Evolutionary conservation across 35 echinoderm and acorn worm species (phyloP), one percentile per base, ranked within the genome.

Genomic region (Ophiothrix spiculata): DNA sequence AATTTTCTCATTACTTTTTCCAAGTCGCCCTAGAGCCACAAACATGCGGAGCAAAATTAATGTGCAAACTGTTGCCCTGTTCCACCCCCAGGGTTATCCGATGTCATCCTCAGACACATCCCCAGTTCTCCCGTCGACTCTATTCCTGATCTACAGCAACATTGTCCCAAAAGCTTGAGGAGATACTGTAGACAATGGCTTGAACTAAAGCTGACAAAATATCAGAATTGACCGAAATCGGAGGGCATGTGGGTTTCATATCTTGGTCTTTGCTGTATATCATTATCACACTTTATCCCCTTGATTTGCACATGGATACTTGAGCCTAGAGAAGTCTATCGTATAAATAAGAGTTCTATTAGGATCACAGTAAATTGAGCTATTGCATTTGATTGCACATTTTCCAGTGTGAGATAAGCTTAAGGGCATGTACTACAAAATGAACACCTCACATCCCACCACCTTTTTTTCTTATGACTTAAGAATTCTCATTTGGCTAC

Each of bases 341-440:
- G 42, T 49, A 4, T 25, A 25, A n/a, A 15, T 15, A 12, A 28
- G 1, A 69, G 60, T 69, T 69, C 60, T 69, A 69, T 69, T n/a
- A n/a, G n/a, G n/a, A n/a, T n/a, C n/a, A n/a, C n/a, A n/a, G 60
- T 69, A 69, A 69, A 69, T 69, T 69, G 60, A 69, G 60, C 60
- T 69, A 69, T 69, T 69, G 60, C 60, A 25, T 69, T 69, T 69
- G 60, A 69, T 69, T 69, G 29, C 60, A 4, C 1, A 28, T 28
- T 15, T 25, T 69, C 60, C 60, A 69, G 29, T 28, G 29, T 69
- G 60, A 69, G 17, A 69, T 69, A 15, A 69, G 16, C 60, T 69
- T 69, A 25, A 25, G 60, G 60, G 60, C 6, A 69, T 69, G 42
- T 49, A 28, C 8, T 2, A 69, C 60, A 69, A 69, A 69, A 69